Evolutionary conservation across 2,888 invertebrate genomes (phyloP).

Genomic region (Pyrrhia umbra): DNA sequence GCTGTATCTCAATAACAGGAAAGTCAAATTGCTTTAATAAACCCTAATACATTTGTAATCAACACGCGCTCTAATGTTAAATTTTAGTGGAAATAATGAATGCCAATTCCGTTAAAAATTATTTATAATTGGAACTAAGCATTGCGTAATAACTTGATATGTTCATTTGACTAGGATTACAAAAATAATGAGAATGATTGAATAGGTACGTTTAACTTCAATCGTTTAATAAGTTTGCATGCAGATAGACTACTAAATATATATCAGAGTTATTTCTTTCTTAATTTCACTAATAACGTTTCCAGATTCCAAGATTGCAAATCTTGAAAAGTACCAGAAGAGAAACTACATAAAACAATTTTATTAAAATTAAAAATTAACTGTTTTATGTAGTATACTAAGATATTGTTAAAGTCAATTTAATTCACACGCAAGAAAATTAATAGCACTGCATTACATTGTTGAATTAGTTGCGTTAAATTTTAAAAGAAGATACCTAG

Average conservation of each 20-base stretch:
- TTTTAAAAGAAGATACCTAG: neutral
- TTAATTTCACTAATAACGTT: no score
- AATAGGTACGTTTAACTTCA: neutral
- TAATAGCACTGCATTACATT: neutral
- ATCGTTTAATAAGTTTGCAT: neutral
- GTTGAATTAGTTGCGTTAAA: neutral
- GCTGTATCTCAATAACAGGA: conserved; percentile 52
- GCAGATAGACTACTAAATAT: neutral
- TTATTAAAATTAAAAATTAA: no score
- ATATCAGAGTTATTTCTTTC: conserved; percentile 8
- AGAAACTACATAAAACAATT: no score
- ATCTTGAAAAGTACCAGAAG: no score
- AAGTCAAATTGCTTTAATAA: conserved; percentile 40
- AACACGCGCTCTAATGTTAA: conserved; percentile 17
- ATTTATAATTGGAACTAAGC: conserved; percentile 16
- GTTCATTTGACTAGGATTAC: neutral
- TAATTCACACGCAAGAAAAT: conserved; percentile 7
- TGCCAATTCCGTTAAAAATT: neutral
- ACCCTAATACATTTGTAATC: conserved; percentile 32
- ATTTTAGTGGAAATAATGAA: conserved; percentile 28
- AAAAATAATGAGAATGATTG: conserved; percentile 5
- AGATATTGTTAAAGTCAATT: no score
- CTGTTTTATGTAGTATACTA: no score
- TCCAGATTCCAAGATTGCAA: no score
- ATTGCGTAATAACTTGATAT: conserved; percentile 10